These are phyloP conservation scores for Psilopsiagon aymara DNA, from an alignment of 2,113 vertebrate genomes.

Conservation along the genomic window DNA sequence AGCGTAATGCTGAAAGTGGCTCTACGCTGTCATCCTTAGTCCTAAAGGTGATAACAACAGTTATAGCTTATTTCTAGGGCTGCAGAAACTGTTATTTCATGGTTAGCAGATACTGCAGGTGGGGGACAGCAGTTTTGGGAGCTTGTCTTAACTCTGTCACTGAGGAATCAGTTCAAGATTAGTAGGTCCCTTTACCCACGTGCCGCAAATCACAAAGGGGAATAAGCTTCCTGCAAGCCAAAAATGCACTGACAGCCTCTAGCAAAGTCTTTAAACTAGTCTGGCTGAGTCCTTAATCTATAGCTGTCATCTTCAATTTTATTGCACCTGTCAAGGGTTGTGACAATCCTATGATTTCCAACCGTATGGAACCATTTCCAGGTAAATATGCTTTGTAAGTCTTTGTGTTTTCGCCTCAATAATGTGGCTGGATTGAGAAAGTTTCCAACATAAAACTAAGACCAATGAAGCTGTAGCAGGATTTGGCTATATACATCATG, in stretches of 20 bases:
- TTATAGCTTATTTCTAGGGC: background rate
- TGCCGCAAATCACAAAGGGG: background rate
- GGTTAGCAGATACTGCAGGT: background rate
- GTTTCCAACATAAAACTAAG: background rate
- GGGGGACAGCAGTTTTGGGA: background rate
- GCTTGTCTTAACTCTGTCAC: background rate
- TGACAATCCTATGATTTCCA: background rate
- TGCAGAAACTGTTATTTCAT: background rate
- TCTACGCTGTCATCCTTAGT: slow-evolving; percentile 81
- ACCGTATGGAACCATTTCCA: background rate
- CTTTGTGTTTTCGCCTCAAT: rapidly evolving
- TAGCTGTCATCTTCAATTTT: background rate
- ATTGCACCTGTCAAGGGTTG: background rate
- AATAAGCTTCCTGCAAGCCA: background rate
- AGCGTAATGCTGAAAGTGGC: slow-evolving; percentile 72
- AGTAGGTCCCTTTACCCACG: rapidly evolving
- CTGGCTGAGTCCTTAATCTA: background rate
- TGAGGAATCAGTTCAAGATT: background rate
- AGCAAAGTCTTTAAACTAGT: background rate
- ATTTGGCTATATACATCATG: background rate
- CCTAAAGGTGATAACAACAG: slow-evolving; percentile 69
- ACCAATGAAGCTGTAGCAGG: background rate
- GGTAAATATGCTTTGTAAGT: background rate
- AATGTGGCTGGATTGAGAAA: background rate
- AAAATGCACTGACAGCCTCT: background rate